Evolutionary conservation across 64 coral and sea anemone genomes (phyloP), one percentile per base, ranked within the genome.

Genomic region (Exaiptasia diaphana): DNA sequence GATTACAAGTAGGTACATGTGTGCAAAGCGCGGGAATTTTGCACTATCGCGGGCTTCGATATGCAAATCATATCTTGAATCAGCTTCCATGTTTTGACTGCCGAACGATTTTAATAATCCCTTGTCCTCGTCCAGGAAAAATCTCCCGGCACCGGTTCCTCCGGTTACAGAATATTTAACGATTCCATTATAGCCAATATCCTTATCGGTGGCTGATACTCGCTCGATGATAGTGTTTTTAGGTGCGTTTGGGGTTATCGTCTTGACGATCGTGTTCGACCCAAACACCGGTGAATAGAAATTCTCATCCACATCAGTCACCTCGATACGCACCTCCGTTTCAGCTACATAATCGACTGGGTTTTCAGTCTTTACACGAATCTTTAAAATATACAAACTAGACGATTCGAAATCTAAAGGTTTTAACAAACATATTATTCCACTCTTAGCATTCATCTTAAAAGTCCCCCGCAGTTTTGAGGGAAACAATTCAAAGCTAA

Each of bases 341-440:
- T 88, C 53, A 22, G 75, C 82, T 6, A 68, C 14, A 61, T 45
- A 60, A 11, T 29, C 73, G 39, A 34, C 41, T 31, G 31, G 36
- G 3, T 38, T 10, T 23, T 76, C 22, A 40, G 60, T 34, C 31
- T 63, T 69, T 2, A 73, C 79, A 33, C 50, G 67, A 2, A 99
- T 55, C 18, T 25, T 48, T 1, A 92, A 78, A 53, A 20, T 60
- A 71, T 85, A 93, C 1, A 44, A 55, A 40, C 41, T 78, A 54
- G 48, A 80, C 12, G 64, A 53, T 27, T 85, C 86, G 36, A 85
- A 85, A 77, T 89, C 90, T 53, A 92, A 27, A 28, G 68, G 67
- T 93, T 88, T 73, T n/a, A 46, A 54, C 39, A 99, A 67, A 60
- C 79, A 76, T 68, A 99, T 88, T 24, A 99, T 71, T 38, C 95